Evolutionary conservation across 2,797 vertebrate species (phyloP).

Genomic region (Thripadectes ignobilis): DNA sequence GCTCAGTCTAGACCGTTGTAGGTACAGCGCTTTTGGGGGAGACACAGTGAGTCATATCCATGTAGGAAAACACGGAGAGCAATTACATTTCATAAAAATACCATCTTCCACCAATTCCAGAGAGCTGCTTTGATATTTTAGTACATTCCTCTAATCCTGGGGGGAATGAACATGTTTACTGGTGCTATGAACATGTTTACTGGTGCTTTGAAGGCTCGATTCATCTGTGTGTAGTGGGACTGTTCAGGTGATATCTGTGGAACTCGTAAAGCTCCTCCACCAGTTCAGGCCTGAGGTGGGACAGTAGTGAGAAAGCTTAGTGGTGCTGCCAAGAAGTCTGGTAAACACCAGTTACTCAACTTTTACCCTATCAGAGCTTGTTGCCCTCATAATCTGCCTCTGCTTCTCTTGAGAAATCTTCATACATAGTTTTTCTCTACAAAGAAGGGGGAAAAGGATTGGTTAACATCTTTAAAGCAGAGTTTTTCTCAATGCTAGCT

Average conservation of each 20-base stretch:
- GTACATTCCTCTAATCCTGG: background rate
- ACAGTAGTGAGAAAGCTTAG: background rate
- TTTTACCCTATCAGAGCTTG: background rate
- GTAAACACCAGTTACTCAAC: background rate
- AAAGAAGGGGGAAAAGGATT: background rate
- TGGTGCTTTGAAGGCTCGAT: background rate
- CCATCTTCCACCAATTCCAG: background rate
- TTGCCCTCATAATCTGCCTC: background rate
- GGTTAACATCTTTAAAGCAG: background rate
- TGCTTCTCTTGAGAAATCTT: background rate
- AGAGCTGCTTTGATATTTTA: background rate
- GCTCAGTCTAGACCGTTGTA: background rate
- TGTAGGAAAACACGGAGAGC: background rate
- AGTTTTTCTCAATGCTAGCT: background rate
- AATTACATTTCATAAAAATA: background rate
- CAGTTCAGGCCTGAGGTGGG: background rate
- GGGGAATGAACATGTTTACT: background rate
- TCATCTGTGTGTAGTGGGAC: background rate
- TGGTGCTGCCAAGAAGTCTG: background rate
- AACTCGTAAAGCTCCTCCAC: background rate
- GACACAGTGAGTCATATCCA: background rate
- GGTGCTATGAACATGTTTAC: background rate
- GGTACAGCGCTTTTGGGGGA: rapidly evolving
- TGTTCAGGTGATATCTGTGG: background rate
- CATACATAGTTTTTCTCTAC: background rate